These are phyloP conservation scores for Fopius arisanus DNA, from an alignment of 1,140 invertebrate species.

Conservation along the genomic window DNA sequence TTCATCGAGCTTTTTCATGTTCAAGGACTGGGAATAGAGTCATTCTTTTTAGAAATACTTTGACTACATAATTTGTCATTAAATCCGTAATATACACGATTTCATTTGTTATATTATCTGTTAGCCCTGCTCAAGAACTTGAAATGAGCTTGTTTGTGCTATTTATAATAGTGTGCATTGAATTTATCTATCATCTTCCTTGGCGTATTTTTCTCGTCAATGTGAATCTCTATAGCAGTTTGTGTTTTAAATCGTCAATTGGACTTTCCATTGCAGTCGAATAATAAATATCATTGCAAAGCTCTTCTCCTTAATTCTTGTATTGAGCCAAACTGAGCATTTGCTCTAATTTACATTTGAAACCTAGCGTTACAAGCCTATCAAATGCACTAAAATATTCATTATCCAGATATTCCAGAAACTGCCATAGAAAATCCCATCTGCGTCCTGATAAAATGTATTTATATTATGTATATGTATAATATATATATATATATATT, in stretches of 20 bases:
- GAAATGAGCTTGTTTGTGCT: conserved; percentile 59
- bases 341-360: not conserved
- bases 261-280: not conserved
- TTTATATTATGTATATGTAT: conserved; percentile 38
- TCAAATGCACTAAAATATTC: not conserved
- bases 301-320: not conserved
- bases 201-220: conserved; percentile 41
- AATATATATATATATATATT: conserved; percentile 10
- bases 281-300: conserved; percentile 1
- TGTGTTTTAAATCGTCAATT: not conserved
- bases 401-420: not conserved
- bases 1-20: not conserved
- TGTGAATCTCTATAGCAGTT: conserved; percentile 52
- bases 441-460: conserved; percentile 39
- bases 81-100: conserved; percentile 35
- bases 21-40: conserved; percentile 1
- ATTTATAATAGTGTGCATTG: conserved; percentile 63
- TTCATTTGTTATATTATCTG: conserved; percentile 47
- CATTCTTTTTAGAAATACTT: conserved; percentile 34
- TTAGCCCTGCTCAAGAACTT: conserved; percentile 48
- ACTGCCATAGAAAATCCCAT: conserved; percentile 48
- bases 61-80: conserved; percentile 44
- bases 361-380: conserved; percentile 16
- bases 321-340: not conserved
- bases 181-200: conserved; percentile 50